Evolutionary conservation across 2,888 invertebrate genomes (phyloP).

Genomic region (Lottia scabra): DNA sequence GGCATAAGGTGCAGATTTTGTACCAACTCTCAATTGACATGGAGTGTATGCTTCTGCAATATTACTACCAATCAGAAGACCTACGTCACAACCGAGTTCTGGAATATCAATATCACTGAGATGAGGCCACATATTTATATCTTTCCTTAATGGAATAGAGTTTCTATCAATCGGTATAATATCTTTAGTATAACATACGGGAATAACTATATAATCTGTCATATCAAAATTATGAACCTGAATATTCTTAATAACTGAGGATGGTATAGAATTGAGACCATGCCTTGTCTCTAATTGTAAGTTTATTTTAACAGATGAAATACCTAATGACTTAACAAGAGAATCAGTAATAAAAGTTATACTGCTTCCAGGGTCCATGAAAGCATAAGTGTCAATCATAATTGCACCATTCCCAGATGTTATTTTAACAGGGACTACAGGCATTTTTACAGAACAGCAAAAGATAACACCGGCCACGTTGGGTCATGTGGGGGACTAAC

Average conservation of each 20-base stretch:
- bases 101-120: too few species aligned
- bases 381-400: constrained; percentile 28
- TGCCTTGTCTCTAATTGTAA: neutral
- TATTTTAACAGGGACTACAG: constrained; percentile 41
- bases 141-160: too few species aligned
- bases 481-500: too few species aligned
- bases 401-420: constrained; percentile 18
- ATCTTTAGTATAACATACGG: neutral
- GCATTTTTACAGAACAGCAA: constrained; percentile 48
- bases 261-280: neutral
- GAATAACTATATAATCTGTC: too few species aligned
- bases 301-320: neutral
- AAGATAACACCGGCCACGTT: neutral
- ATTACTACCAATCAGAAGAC: constrained; percentile 16
- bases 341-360: neutral
- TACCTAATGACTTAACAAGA: neutral
- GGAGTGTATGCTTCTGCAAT: constrained; percentile 19
- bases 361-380: constrained; percentile 29
- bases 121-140: too few species aligned
- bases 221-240: too few species aligned
- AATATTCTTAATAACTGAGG: neutral
- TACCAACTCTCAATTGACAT: constrained; percentile 6
- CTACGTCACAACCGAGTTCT: neutral
- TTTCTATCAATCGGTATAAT: too few species aligned
- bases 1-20: constrained; percentile 14